Conservation (phyloP, 2,888 invertebrate genomes). For the Laspeyria flexula region DNA sequence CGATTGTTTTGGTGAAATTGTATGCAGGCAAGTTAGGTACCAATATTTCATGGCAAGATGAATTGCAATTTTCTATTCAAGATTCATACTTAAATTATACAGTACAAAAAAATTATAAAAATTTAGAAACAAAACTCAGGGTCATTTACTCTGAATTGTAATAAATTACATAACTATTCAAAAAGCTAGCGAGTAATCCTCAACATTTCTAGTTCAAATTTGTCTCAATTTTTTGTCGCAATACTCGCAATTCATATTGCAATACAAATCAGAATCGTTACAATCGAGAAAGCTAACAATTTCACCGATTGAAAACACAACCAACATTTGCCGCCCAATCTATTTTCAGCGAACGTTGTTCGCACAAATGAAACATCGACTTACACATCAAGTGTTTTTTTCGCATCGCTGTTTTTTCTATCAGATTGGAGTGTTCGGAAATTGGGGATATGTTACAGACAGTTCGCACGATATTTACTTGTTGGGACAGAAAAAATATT, state of each 20-base stretch:
- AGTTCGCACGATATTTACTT: constrained; percentile 42
- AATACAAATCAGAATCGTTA: too few species aligned
- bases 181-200: too few species aligned
- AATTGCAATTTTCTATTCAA: too few species aligned
- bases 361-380: constrained; percentile 31
- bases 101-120: too few species aligned
- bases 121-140: too few species aligned
- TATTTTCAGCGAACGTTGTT: constrained; percentile 23
- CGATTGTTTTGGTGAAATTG: not conserved
- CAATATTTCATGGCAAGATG: too few species aligned
- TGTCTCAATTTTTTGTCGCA: too few species aligned
- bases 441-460: constrained; percentile 48
- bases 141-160: too few species aligned
- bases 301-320: constrained; percentile 8
- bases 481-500: constrained; percentile 37
- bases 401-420: constrained; percentile 43
- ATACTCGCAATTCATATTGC: too few species aligned
- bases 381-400: constrained; percentile 43
- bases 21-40: not conserved
- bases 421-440: constrained; percentile 49
- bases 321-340: constrained; percentile 26
- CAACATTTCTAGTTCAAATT: too few species aligned
- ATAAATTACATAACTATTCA: too few species aligned
- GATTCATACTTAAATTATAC: too few species aligned
- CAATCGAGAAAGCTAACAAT: not conserved